Evolutionary conservation across 2,113 vertebrate genomes (phyloP).

Genomic region (Saimiri boliviensis): DNA sequence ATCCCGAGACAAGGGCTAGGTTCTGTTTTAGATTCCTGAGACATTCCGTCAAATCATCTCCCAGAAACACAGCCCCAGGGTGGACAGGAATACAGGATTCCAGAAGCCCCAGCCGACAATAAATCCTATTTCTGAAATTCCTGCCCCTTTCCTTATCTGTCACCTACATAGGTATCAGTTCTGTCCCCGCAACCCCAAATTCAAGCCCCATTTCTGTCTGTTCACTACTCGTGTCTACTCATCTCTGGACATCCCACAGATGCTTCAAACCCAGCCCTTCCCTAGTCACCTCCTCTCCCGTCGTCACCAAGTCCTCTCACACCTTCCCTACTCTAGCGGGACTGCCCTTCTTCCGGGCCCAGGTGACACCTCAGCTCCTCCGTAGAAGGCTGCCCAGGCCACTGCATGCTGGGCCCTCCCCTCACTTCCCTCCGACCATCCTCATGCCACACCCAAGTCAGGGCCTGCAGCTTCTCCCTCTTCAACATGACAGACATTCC

Average conservation of each 20-base stretch:
- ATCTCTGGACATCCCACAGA: neutral
- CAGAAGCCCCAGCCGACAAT: neutral
- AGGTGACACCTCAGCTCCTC: no score
- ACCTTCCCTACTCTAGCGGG: neutral
- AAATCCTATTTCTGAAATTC: neutral
- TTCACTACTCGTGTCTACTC: neutral
- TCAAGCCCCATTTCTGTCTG: neutral
- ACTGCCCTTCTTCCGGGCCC: neutral
- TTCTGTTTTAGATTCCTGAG: neutral
- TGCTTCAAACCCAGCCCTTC: neutral
- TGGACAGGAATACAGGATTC: neutral
- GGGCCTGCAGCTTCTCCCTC: neutral
- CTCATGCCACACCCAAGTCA: neutral
- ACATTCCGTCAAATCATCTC: neutral
- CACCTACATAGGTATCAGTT: neutral
- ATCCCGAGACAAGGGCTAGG: neutral
- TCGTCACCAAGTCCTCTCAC: rapidly evolving
- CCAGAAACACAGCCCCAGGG: neutral
- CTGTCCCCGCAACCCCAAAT: neutral
- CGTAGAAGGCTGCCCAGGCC: neutral
- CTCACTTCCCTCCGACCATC: neutral
- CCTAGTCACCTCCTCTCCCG: neutral
- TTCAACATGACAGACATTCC: neutral
- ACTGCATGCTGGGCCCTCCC: neutral
- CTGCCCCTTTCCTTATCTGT: neutral